Evolutionary conservation across 2,113 vertebrate species (phyloP).

Genomic region (Rhinichthys klamathensis): DNA sequence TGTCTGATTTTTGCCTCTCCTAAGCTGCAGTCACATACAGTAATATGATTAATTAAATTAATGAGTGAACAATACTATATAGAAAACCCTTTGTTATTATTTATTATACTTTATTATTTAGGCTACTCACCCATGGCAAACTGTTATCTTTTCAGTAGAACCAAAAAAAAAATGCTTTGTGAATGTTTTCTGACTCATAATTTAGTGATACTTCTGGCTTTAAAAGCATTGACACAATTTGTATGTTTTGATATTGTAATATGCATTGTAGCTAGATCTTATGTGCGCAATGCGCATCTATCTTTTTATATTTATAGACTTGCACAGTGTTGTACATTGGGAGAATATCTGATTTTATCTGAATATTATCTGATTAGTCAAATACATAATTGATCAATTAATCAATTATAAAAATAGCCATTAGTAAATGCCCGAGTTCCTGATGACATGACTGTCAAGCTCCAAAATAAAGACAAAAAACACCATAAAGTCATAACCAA

Average conservation of each 20-base stretch:
- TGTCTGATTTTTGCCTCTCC: background rate
- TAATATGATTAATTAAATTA: background rate
- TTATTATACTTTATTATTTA: too few relatives aligned
- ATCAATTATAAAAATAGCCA: background rate
- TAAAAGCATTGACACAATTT: background rate
- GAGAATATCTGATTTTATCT: background rate
- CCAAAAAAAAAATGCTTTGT: background rate
- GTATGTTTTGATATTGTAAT: background rate
- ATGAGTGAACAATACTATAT: background rate
- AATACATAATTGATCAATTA: background rate
- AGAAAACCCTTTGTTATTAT: too few relatives aligned
- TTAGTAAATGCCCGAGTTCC: background rate
- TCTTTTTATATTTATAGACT: too few relatives aligned
- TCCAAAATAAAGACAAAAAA: background rate
- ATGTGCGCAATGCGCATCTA: background rate
- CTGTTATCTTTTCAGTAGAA: background rate
- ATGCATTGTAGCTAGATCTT: background rate
- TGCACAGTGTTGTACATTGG: background rate
- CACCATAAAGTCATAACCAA: background rate
- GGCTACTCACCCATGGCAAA: too few relatives aligned
- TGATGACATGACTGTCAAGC: background rate
- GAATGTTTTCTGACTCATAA: too few relatives aligned
- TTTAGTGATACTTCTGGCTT: too few relatives aligned
- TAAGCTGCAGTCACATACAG: background rate
- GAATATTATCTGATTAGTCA: background rate